Evolutionary conservation across 2,113 vertebrate genomes (phyloP).

Genomic region (Crocuta crocuta): DNA sequence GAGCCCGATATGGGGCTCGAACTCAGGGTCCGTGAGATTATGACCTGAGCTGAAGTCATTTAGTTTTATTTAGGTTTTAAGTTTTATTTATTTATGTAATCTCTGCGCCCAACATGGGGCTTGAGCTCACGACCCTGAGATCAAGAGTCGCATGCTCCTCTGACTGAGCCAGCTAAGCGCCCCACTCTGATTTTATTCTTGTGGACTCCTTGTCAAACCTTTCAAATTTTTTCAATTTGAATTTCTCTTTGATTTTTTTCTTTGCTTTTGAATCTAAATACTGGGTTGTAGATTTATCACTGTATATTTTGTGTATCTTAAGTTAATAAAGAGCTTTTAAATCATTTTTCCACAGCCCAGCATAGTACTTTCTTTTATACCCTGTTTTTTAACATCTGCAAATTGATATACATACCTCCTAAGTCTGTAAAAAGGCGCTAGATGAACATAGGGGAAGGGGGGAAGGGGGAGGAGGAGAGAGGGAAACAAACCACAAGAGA

Average conservation of each 20-base stretch:
- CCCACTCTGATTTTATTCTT: neutral
- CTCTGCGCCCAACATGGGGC: neutral
- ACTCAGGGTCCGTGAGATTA: too few species aligned
- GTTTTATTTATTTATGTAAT: neutral
- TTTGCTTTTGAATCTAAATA: neutral
- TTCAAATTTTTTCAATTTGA: neutral
- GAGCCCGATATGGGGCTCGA: too few species aligned
- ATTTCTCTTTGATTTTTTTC: constrained; percentile 15
- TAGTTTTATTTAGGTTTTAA: neutral
- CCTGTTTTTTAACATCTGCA: neutral
- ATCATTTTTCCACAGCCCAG: neutral
- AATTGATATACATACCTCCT: neutral
- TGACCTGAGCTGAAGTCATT: too few species aligned
- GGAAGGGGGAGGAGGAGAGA: too few species aligned
- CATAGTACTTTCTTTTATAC: neutral
- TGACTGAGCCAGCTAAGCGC: neutral
- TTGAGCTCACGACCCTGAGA: neutral
- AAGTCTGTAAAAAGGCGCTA: neutral
- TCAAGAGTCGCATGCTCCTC: neutral
- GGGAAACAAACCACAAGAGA: too few species aligned
- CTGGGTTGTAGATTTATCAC: neutral
- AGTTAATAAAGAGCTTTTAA: neutral
- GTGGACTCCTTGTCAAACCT: neutral
- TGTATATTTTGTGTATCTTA: neutral
- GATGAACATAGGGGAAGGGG: neutral